Evolutionary conservation across 1,140 invertebrate species (phyloP).

Genomic region (Harlomillsia oculata): DNA sequence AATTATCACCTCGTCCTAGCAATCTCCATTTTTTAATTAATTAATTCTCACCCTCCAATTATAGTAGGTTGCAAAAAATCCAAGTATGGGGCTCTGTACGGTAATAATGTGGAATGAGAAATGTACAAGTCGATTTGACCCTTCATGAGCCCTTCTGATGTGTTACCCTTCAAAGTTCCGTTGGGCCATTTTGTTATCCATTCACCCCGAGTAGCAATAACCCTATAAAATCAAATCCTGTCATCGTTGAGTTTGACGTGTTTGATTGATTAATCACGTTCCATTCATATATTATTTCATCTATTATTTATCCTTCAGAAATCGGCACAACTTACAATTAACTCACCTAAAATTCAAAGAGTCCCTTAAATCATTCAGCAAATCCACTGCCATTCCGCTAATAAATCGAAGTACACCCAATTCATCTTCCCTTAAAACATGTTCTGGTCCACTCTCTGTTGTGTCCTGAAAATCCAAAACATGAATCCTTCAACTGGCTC

Average conservation of each 20-base stretch:
- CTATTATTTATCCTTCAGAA: not conserved
- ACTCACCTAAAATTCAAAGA: constrained; percentile 3
- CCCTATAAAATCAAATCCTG: not conserved
- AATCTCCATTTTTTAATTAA: not conserved
- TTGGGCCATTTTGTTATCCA: not conserved
- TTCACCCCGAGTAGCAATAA: not conserved
- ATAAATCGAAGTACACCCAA: not conserved
- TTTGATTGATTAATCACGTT: not conserved
- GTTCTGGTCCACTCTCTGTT: not conserved
- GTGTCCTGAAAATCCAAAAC: too few species aligned
- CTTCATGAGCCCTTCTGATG: not conserved
- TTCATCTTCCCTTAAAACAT: not conserved
- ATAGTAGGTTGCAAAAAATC: constrained; percentile 2
- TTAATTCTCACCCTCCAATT: not conserved
- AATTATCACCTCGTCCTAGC: not conserved
- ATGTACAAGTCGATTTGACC: not conserved
- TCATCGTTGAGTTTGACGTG: not conserved
- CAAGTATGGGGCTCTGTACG: not conserved
- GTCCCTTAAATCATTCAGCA: not conserved
- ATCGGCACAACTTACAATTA: not conserved
- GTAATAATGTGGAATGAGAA: not conserved
- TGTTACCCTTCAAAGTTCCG: not conserved
- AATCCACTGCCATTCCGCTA: not conserved
- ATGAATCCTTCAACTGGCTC: too few species aligned
- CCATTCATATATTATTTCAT: not conserved